Base-by-base conservation (phyloP, 2,888 invertebrate species). In the Andricus curvator region DNA sequence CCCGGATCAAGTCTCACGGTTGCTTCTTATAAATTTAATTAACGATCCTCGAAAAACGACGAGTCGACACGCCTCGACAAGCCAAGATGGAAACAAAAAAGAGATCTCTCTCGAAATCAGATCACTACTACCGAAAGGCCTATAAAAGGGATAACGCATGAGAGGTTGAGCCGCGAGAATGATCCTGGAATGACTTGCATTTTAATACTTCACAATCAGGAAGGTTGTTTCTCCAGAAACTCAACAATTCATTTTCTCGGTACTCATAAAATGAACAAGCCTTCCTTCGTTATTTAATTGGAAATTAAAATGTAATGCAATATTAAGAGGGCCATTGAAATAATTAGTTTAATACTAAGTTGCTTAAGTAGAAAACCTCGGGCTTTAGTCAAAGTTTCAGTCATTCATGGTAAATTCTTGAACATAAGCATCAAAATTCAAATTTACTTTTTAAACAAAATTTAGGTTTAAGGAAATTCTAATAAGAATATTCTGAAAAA, bases 21-120 rank as follows among this genome's bases (percentile, higher is more conserved):
- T 70, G 51, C 70, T 70, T 70, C 70, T 51, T 51, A 70, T 70
- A 70, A 70, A 70, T 70, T 70, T 70, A 70, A 70, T 70, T 70
- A 70, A 51, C 70, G 70, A 70, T 51, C 70, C 29, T 70, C 51
- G 29, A 70, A 70, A 51, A 70, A 29, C 70, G 51, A 51, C 29
- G 44, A 70, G 48, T 51, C 70, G 70, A 70, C 70, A 70, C 70
- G 70, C 70, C 70, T 70, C 70, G 29, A 70, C 29, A 70, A 70
- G 70, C 70, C 8, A 15, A 70, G 20, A 29, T 51, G 70, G 70
- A 51, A 70, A 70, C 48, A 70, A 70, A 70, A 70, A 70, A 70
- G 48, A 8, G 29, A 64, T 64, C 64, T 51, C 70, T 70, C 70
- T 70, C 20, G 70, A 70, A 70, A 70, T 70, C 70, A 48, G 48